These are phyloP conservation scores for Balearica regulorum DNA, from an alignment of 2,797 vertebrate genomes.

Conservation along the genomic window DNA sequence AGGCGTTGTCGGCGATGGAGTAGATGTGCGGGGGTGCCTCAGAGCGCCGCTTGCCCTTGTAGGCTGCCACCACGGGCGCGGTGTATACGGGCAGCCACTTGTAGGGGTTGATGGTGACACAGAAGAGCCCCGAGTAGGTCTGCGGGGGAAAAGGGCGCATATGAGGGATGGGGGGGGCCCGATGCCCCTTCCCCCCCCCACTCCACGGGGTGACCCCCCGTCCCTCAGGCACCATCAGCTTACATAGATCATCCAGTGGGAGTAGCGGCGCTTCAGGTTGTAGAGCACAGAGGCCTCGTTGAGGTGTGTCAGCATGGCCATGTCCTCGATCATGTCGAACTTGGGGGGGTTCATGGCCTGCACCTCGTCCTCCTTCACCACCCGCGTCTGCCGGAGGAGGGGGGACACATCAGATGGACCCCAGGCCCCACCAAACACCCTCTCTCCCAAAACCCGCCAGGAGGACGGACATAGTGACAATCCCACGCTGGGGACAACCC, in stretches of 20 bases:
- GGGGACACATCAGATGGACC: rapidly evolving
- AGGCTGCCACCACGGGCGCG: constrained; percentile 82
- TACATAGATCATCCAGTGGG: constrained; percentile 96
- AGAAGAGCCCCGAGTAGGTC: constrained; percentile 95
- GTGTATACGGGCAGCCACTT: constrained; percentile 95
- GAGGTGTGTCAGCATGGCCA: constrained; percentile 92
- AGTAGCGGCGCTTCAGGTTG: constrained; percentile 87
- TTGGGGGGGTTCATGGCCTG: constrained; percentile 90
- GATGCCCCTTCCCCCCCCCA: rapidly evolving
- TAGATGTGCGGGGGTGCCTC: constrained; percentile 91
- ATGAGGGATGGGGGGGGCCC: background rate
- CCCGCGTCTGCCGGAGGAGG: constrained; percentile 71
- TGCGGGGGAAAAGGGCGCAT: constrained; percentile 25
- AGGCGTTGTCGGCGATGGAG: constrained; percentile 88
- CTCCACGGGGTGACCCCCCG: rapidly evolving
- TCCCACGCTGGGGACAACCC: background rate
- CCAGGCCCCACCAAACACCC: rapidly evolving
- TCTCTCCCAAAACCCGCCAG: background rate
- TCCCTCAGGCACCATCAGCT: background rate
- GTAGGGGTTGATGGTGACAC: constrained; percentile 92
- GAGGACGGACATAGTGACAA: background rate
- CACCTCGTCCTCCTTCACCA: constrained; percentile 81
- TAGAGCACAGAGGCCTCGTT: constrained; percentile 89
- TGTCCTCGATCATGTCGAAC: constrained; percentile 92
- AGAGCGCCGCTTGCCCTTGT: constrained; percentile 89